Base-by-base conservation (phyloP, 2,113 vertebrate species). In the Nettapus auritus region DNA sequence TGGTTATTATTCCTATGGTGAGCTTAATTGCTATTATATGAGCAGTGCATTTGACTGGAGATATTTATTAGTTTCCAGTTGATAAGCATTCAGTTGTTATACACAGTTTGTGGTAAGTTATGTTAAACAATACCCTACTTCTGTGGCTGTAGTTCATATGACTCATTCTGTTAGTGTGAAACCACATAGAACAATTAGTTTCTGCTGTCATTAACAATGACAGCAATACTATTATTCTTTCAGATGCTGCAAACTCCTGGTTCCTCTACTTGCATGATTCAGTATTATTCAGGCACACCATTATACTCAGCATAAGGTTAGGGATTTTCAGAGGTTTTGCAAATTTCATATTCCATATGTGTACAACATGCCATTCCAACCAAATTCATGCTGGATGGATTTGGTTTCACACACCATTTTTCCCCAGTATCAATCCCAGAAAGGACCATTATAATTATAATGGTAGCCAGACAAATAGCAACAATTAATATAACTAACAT, bases 51-150 rank as follows among this genome's bases (percentile, higher is more conserved):
- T 95, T 91, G 63, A 62, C 75, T 91, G 73, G 40, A 94, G n/a
- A 44, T 86, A 91, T 95, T 94, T 96, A 91, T 89, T 94, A 81
- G 52, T 85, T 94, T 88, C 55, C 56, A 81, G 56, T 11, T 89
- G 91, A 93, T 75, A 91, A 94, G 28, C n/a, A 48, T 88, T 93
- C 46, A 56, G 20, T 90, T 60, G 33, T 59, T 88, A 59, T 34
- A 82, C 86, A 42, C 59, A 80, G 68, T 79, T 88, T 88, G 79
- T 81, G 87, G 63, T 74, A 91, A 82, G 36, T 80, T 89, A 57
- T 67, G 40, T 80, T 86, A 88, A 89, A 29, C 55, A 83, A 52
- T 56, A 76, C 13, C 29, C 33, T 74, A 20, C 31, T 86, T 94
- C 17, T 42, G 0, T 50, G 14, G 50, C 20, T 10, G 1, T 29